Base-by-base conservation (phyloP, 2,888 invertebrate genomes). In the Camponotus fellah region DNA sequence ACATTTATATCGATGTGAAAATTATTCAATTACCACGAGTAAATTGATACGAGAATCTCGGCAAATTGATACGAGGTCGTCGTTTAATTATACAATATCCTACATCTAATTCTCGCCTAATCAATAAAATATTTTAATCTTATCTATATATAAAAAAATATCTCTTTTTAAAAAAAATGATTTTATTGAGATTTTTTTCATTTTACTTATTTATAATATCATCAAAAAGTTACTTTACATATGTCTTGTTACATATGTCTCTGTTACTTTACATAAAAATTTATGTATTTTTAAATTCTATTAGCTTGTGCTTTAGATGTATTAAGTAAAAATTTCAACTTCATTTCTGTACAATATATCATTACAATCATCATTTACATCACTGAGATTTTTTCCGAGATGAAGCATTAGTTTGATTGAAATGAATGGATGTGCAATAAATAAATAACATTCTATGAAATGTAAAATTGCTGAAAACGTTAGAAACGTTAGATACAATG, bases 401-500 rank as follows among this genome's bases (percentile, higher is more conserved):
- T 74, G 49, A 69, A 65, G 85, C 32, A 77, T 62, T 26, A 26
- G 26, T 26, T 60, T 17, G 37, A 46, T 12, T 10, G 9, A 10
- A 34, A 32, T n/a, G 14, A 56, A 64, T 60, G 66, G 68, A 26
- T 26, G 85, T 10, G 80, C 69, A 49, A 58, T 37, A 21, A 10
- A 82, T 82, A 82, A 81, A 66, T 80, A 64, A 77, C 76, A 26
- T 26, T 21, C 68, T 56, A 82, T 83, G 62, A 81, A 85, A 85
- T 87, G 53, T 14, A 26, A 46, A 40, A 53, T n/a, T 69, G n/a
- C 10, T 58, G 21, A 71, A n/a, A n/a, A n/a, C n/a, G n/a, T n/a
- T n/a, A n/a, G n/a, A 53, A 72, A 5, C 0, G 4, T 9, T 26
- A 46, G 32, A 56, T 21, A 21, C 4, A 32, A 1, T 26, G 0